Conservation (phyloP, 2,113 vertebrate species). For the Corydoras maculifer region DNA sequence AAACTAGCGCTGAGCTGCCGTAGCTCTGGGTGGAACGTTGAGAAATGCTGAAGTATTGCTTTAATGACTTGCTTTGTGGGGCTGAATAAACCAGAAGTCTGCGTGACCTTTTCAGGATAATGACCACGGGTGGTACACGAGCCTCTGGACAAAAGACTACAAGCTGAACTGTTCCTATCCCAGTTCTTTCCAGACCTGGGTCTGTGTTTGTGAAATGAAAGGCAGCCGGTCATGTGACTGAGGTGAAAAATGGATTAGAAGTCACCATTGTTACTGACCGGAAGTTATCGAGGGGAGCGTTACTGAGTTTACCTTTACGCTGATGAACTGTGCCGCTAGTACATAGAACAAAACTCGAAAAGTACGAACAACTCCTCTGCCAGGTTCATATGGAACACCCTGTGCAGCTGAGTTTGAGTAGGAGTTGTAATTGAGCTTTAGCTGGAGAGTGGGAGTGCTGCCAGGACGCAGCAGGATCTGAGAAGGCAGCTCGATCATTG, state of each 20-base stretch:
- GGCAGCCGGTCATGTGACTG: too few relatives aligned
- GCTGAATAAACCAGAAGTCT: neutral
- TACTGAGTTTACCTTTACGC: neutral
- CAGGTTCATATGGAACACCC: conserved; percentile 20
- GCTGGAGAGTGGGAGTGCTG: neutral
- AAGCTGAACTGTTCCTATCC: neutral
- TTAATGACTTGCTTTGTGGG: neutral
- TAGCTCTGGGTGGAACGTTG: neutral
- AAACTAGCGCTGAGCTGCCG: neutral
- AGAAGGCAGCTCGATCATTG: conserved; percentile 1
- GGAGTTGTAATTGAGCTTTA: conserved; percentile 14
- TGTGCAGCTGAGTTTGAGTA: conserved; percentile 17
- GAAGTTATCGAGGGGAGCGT: neutral
- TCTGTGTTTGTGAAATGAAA: too few relatives aligned
- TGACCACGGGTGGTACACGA: neutral
- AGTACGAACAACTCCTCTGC: conserved; percentile 18
- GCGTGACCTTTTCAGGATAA: conserved; percentile 23
- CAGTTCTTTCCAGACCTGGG: too few relatives aligned
- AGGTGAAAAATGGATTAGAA: neutral
- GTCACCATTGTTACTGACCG: neutral
- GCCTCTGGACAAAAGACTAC: neutral
- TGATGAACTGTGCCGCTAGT: neutral
- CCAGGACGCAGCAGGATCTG: conserved; percentile 14
- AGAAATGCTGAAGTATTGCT: neutral
- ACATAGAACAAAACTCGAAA: conserved; percentile 2